These are phyloP conservation scores for Meiosimyza platycephala DNA, from an alignment of 2,888 invertebrate species.

Conservation along the genomic window DNA sequence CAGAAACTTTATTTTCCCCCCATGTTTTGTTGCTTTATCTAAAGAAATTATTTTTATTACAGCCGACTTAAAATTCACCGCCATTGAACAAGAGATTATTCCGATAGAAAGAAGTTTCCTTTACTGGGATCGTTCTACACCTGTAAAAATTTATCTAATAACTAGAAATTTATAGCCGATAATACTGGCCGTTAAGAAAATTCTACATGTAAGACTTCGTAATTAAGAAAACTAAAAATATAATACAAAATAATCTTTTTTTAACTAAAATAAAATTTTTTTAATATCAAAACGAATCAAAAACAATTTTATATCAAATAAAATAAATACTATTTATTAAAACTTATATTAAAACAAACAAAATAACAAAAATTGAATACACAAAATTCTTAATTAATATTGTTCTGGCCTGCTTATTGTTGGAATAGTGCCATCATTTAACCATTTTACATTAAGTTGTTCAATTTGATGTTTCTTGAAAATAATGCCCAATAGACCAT, in stretches of 20 bases:
- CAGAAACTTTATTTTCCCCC: not conserved
- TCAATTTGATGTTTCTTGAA: slow-evolving; percentile 64
- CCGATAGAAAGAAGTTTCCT: slow-evolving; percentile 44
- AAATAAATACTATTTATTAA: slow-evolving; percentile 1
- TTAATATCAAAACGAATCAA: slow-evolving; percentile 1
- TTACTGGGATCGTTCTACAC: slow-evolving; percentile 52
- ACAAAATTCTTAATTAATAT: slow-evolving; percentile 31
- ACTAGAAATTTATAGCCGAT: slow-evolving; percentile 31
- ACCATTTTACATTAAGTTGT: slow-evolving; percentile 60
- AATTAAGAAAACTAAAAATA: not conserved
- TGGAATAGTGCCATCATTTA: slow-evolving; percentile 63
- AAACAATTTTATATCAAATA: slow-evolving; percentile 18
- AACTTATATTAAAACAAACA: not conserved
- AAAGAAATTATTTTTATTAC: slow-evolving; percentile 5
- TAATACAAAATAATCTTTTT: not conserved
- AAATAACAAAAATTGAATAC: not conserved
- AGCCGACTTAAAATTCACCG: slow-evolving; percentile 40
- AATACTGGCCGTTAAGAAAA: not conserved
- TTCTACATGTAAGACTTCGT: not conserved
- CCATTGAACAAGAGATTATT: slow-evolving; percentile 40
- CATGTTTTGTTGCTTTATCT: slow-evolving; percentile 8
- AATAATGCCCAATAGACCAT: slow-evolving; percentile 60
- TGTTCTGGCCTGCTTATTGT: slow-evolving; percentile 51
- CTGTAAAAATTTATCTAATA: slow-evolving; percentile 50
- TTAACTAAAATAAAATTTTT: not conserved